These are phyloP conservation scores for Rousettus madagascariensis DNA, from an alignment of 2,797 vertebrate species.

Conservation along the genomic window DNA sequence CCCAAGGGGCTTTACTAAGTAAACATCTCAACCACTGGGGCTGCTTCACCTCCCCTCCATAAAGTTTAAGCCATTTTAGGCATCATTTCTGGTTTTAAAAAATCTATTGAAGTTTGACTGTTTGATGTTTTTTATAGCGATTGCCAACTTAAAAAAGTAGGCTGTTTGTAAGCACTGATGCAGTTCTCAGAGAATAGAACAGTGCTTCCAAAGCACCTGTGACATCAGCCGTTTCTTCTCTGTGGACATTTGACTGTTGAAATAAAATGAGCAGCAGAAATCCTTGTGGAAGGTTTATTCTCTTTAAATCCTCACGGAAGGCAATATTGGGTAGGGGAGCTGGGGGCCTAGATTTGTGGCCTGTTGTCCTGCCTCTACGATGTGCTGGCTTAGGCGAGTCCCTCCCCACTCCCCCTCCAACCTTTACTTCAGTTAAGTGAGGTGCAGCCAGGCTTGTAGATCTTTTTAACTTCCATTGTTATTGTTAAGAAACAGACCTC, in stretches of 20 bases:
- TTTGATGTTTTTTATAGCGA: slow-evolving; percentile 55
- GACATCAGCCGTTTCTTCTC: not conserved
- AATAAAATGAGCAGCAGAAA: slow-evolving; percentile 68
- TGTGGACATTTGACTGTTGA: slow-evolving; percentile 19
- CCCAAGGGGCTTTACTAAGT: not conserved
- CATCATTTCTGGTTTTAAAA: slow-evolving; percentile 51
- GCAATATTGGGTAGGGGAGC: not conserved
- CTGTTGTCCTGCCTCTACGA: accelerated
- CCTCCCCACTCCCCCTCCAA: too few relatives aligned
- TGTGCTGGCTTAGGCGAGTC: not conserved
- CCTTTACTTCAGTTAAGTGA: not conserved
- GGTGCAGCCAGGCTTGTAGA: not conserved
- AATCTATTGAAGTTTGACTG: slow-evolving; percentile 35
- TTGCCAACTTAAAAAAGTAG: slow-evolving; percentile 35
- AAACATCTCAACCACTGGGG: not conserved
- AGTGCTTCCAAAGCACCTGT: not conserved
- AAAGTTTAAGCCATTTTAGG: slow-evolving; percentile 24
- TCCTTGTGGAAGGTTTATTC: not conserved
- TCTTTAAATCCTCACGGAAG: not conserved
- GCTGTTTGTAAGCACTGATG: not conserved
- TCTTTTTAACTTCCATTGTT: not conserved
- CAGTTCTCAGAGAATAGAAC: not conserved
- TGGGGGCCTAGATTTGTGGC: accelerated
- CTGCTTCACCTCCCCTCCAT: not conserved
- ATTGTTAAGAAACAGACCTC: not conserved